These are phyloP conservation scores for Conistra vaccinii DNA, from an alignment of 2,888 invertebrate genomes.

Conservation along the genomic window DNA sequence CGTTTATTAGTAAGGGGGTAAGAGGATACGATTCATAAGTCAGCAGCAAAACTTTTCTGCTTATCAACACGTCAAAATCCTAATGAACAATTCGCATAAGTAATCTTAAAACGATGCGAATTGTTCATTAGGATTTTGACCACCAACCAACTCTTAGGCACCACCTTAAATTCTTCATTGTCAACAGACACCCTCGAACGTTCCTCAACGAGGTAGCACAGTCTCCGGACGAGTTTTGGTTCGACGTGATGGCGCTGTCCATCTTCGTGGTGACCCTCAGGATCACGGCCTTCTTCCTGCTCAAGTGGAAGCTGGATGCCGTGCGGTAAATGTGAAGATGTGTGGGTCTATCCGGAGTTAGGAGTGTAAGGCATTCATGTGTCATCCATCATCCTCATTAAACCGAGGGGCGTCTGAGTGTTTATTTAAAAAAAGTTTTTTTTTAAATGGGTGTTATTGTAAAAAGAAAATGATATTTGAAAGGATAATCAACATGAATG, in stretches of 20 bases:
- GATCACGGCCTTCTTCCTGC: conserved; percentile 92
- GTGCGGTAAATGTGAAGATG: conserved; percentile 88
- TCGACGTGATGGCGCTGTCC: conserved; percentile 94
- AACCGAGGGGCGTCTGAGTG: not conserved
- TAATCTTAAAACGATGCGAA: not conserved
- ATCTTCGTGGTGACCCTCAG: conserved; percentile 93
- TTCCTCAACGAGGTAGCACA: conserved; percentile 96
- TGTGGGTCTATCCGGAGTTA: not conserved
- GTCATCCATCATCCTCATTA: not conserved
- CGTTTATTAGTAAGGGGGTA: too few species aligned
- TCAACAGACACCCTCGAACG: conserved; percentile 93
- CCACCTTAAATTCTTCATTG: not conserved
- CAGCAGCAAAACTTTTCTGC: not conserved
- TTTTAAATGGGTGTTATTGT: not conserved
- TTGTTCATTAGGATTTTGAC: not conserved
- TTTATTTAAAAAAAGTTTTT: not conserved
- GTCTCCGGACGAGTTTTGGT: conserved; percentile 95
- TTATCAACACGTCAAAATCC: not conserved
- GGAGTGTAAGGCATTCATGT: conserved; percentile 31
- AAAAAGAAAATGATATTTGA: not conserved
- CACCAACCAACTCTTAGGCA: not conserved
- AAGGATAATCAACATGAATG: not conserved
- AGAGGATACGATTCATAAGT: not conserved
- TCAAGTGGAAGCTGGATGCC: conserved; percentile 94
- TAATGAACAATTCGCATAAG: not conserved